phyloP scores from a whole-genome alignment of 2,888 invertebrate genomes.

The Dicroscelio sp. region DNA sequence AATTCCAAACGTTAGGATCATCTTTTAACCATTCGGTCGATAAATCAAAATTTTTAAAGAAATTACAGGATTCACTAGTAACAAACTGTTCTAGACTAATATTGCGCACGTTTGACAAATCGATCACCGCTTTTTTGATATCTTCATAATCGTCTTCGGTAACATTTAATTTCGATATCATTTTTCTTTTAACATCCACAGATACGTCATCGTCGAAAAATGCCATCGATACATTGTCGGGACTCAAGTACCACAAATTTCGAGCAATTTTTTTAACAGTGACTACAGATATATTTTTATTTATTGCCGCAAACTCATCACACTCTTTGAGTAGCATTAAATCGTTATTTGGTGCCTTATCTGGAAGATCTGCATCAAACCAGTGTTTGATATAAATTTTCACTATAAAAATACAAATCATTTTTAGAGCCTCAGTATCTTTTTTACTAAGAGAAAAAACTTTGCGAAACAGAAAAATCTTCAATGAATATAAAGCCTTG shows the following conservation, averaged over 20 bases:
- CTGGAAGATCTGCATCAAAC: slow-evolving; percentile 39
- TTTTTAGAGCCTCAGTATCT: slow-evolving; percentile 19
- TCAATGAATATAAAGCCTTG: slow-evolving; percentile 37
- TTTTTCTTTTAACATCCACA: slow-evolving; percentile 20
- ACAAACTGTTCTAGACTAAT: slow-evolving; percentile 33
- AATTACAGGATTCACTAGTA: slow-evolving; percentile 21
- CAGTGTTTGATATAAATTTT: slow-evolving; percentile 50
- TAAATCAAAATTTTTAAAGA: slow-evolving; percentile 23
- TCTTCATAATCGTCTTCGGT: background rate
- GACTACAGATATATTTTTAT: slow-evolving; percentile 37
- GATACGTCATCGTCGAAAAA: slow-evolving; percentile 10
- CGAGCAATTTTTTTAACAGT: slow-evolving; percentile 36
- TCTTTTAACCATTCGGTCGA: slow-evolving; percentile 29
- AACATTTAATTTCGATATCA: slow-evolving; percentile 3
- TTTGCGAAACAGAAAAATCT: slow-evolving; percentile 45
- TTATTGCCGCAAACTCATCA: slow-evolving; percentile 44
- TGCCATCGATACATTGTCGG: slow-evolving; percentile 29
- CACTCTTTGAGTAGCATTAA: slow-evolving; percentile 47
- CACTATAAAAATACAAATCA: slow-evolving; percentile 48
- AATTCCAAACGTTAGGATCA: slow-evolving; percentile 27
- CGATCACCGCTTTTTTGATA: background rate
- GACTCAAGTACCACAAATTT: slow-evolving; percentile 50
- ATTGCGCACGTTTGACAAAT: background rate
- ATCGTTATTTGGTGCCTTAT: slow-evolving; percentile 37
- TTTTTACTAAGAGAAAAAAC: slow-evolving; percentile 38